Conservation (phyloP, 2,797 vertebrate species). For the Eidolon dupreanum region DNA sequence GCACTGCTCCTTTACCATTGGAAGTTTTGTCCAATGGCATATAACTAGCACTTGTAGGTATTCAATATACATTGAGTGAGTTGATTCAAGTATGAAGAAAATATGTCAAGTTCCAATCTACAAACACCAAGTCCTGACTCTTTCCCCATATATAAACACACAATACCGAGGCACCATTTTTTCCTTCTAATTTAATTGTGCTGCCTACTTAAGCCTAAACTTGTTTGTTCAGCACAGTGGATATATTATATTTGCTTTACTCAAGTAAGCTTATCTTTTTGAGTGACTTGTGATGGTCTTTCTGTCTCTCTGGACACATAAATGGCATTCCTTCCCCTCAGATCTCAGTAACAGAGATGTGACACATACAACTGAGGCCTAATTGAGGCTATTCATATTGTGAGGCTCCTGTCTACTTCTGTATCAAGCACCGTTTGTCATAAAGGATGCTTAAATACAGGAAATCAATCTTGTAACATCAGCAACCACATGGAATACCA, state of each 20-base stretch:
- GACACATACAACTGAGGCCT: conserved; percentile 68
- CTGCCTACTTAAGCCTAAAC: neutral
- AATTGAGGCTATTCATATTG: conserved; percentile 78
- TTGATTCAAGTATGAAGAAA: neutral
- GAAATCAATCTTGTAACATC: conserved; percentile 78
- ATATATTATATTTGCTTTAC: neutral
- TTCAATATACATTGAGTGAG: neutral
- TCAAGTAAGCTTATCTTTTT: conserved; percentile 39
- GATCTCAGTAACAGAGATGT: conserved; percentile 76
- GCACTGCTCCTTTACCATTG: neutral
- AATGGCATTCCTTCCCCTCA: conserved; percentile 56
- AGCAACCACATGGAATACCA: conserved; percentile 47
- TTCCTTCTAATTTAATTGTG: neutral
- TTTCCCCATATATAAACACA: neutral
- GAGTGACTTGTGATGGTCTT: conserved; percentile 54
- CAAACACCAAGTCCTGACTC: neutral
- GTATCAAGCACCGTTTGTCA: conserved; percentile 75
- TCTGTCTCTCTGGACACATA: conserved; percentile 11
- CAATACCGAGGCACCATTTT: neutral
- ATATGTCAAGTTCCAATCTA: neutral
- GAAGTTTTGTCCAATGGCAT: neutral
- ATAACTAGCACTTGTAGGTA: neutral
- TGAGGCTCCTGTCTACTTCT: conserved; percentile 76
- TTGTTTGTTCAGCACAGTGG: conserved; percentile 32
- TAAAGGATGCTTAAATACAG: conserved; percentile 76